Evolutionary conservation across 2,113 vertebrate species (phyloP), one percentile per base, ranked within the genome.

Genomic region (Gopherus flavomarginatus): DNA sequence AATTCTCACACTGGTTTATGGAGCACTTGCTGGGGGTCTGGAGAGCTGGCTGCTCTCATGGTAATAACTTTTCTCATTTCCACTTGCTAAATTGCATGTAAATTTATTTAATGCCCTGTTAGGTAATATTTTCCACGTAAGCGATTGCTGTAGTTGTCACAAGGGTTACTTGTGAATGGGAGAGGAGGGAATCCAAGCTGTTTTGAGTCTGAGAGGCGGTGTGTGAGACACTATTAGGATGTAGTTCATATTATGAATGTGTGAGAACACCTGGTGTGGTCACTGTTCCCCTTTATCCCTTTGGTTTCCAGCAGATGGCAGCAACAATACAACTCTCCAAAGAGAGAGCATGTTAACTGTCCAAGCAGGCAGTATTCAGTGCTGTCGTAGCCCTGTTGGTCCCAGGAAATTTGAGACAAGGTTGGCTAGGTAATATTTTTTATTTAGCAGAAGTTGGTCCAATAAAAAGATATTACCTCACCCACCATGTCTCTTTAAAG

Each of bases 251-350:
- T 44, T 77, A 26, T 26, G 72, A 26, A 8, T 42, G 72, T 44
- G n/a, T 77, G 72, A 75, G 69, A 44, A 26, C 9, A 6, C 21
- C 72, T 44, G 38, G 24, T 92, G 52, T 42, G 31, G 29, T 29
- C 82, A 38, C 62, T 0, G 8, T 96, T 88, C 87, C 87, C n/a
- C 72, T 87, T 85, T 35, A 3, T 87, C 5, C 75, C 56, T 53
- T 69, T 56, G 24, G 1, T 77, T 97, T 80, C 98, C 98, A 69
- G 98, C 95, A 98, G 98, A 72, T 98, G 98, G 98, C 98, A 98
- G 97, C 96, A 92, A 97, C 90, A 87, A 65, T 95, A 72, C 92
- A 86, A 77, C 0, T 3, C 47, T 12, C 0, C 17, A 44, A 1
- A n/a, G 1, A 47, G 44, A 77, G 1, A 47, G 24, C 50, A 1